These are phyloP conservation scores for Ellobium chinense DNA, from an alignment of 2,888 invertebrate species.

Conservation along the genomic window DNA sequence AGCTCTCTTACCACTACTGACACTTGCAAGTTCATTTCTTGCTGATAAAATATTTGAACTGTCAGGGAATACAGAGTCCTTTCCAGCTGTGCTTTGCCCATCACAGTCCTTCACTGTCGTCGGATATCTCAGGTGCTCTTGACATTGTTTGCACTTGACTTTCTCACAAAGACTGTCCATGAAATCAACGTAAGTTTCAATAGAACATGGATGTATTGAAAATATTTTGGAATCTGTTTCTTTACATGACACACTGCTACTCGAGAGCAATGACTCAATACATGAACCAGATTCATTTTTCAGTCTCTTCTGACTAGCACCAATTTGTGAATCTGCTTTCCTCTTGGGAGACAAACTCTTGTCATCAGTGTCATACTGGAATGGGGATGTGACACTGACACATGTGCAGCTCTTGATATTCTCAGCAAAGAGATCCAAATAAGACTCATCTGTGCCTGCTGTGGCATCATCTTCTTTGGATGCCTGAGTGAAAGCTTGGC, in stretches of 20 bases:
- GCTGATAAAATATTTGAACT: no score
- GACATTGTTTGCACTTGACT: neutral
- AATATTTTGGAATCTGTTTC: slow-evolving; percentile 3
- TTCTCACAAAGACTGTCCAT: neutral
- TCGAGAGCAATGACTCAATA: neutral
- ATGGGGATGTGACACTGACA: neutral
- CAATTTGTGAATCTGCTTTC: neutral
- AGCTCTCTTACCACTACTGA: no score
- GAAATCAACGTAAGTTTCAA: slow-evolving; percentile 9
- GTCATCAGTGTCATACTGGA: neutral
- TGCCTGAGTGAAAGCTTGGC: no score
- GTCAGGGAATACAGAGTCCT: no score
- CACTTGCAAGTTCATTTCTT: no score
- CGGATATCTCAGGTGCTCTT: neutral
- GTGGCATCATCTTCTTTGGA: no score
- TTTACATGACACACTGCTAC: neutral
- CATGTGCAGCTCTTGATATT: neutral
- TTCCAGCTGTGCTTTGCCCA: neutral
- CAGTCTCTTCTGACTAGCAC: neutral
- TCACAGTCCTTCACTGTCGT: neutral
- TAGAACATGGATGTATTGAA: neutral
- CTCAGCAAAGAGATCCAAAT: neutral
- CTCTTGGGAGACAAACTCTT: neutral
- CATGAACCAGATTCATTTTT: neutral
- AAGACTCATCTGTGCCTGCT: neutral